Base-by-base conservation (phyloP, 2,113 vertebrate genomes). In the Paradisaea rubra region DNA sequence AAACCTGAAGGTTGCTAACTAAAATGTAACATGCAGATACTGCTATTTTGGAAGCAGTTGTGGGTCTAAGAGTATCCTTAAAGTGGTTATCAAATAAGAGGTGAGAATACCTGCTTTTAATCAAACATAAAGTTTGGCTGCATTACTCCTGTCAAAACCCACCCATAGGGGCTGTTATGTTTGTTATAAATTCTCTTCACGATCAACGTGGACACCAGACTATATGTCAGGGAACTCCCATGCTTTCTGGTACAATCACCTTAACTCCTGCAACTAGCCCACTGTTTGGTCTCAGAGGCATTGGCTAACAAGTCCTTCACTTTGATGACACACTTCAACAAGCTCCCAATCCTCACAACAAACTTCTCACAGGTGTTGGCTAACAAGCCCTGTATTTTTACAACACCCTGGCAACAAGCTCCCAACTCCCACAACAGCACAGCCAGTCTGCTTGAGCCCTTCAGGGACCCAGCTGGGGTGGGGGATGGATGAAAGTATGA, bases 161-260 rank as follows among this genome's bases (percentile, higher is more conserved):
- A 60, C 8, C 17, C 2, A 0, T 0, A 54, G 14, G 9, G n/a
- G 21, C 16, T 30, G 25, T 35, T 20, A 53, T 31, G 11, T 60
- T 52, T 59, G 19, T 30, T 27, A 47, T 7, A 82, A 60, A 68
- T 30, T 76, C 70, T 47, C 61, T 39, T 25, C 39, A 68, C 39
- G 16, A 39, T 68, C 61, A 61, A 27, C 21, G 41, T 68, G 6
- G n/a, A 73, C 15, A 59, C 15, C 2, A 3, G 76, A 25, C 15
- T 39, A 23, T 1, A 6, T 18, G 30, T 21, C 11, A 74, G 70
- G 47, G 39, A 61, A 31, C 25, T 61, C 24, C 11, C 41, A 25
- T 3, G 5, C 24, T 41, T 74, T 60, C 25, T 35, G 69, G 45
- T 39, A 53, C 15, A n/a, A 64, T 28, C 11, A 3, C 39, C 31